Evolutionary conservation across 64 coral and sea anemone genomes (phyloP), one percentile per base, ranked within the genome.

Genomic region (Pocillopora verrucosa): DNA sequence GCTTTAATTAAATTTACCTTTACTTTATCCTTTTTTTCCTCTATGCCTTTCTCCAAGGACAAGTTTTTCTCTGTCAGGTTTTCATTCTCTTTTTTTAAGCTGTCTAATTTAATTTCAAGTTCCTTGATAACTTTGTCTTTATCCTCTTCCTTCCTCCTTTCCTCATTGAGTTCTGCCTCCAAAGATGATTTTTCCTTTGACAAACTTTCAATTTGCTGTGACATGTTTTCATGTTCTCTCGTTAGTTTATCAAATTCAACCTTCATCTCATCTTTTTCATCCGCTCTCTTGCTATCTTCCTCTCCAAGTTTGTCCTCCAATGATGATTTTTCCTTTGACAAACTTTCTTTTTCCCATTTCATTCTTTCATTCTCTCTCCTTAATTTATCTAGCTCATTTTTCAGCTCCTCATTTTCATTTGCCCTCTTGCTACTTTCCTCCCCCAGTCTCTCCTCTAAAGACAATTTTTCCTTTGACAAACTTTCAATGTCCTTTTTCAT

Each of bases 401-500:
- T 51, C 41, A 51, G 3, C 41, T 51, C 41, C 3, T 51, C 41
- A 4, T 51, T 51, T 51, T 51, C 41, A 51, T 51, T 51, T 51
- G 0, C 41, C 7, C 7, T 51, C 41, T 51, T 51, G 41, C 41
- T 51, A 51, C 41, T 51, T 51, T 85, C 82, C 45, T 72, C 65
- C 26, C 15, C 22, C 51, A 85, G 82, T 57, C 11, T 72, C 56
- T 85, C 82, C 63, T 72, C 65, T 16, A 85, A 56, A 41, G 37
- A 72, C 1, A 4, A 51, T 37, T 84, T 84, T 17, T 84, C 81
- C 37, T 64, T 56, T 51, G 19, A 69, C 20, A 84, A 12, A 84
- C 69, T 84, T 65, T 85, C 82, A 25, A 85, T 9, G 19, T 37
- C 56, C 13, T 85, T 17, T 72, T 85, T 72, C 64, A 72, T 72